phyloP scores from a whole-genome alignment of 2,113 vertebrate genomes.

The Penelope pileata region DNA sequence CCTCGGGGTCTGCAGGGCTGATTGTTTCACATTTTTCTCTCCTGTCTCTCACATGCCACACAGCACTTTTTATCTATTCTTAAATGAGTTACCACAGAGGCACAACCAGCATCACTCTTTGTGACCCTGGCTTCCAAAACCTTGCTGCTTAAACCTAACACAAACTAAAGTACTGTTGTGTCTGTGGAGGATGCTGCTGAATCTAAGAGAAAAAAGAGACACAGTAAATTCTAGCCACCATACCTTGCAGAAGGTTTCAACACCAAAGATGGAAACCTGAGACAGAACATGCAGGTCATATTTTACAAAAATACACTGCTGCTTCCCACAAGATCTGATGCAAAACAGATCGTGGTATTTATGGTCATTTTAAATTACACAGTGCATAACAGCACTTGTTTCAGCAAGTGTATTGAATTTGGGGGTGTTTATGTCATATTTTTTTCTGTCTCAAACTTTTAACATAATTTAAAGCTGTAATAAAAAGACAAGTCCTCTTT shows the following conservation, averaged over 20 bases:
- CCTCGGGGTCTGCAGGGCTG: background rate
- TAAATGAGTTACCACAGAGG: background rate
- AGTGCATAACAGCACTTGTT: background rate
- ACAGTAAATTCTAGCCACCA: fast-evolving
- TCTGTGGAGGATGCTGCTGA: background rate
- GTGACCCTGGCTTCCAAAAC: background rate
- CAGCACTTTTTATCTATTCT: background rate
- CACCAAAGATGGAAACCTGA: fast-evolving
- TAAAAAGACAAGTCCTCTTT: background rate
- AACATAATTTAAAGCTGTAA: background rate
- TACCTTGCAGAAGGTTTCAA: background rate
- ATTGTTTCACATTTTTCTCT: background rate
- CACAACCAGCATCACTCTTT: background rate
- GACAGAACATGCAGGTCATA: fast-evolving
- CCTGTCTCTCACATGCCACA: background rate
- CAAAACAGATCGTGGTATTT: background rate
- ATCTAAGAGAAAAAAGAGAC: background rate
- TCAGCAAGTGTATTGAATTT: background rate
- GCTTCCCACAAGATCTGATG: background rate
- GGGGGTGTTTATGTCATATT: background rate
- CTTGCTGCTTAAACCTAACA: background rate
- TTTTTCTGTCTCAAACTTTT: background rate
- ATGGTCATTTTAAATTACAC: background rate
- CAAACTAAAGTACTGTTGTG: background rate
- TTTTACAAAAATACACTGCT: background rate